Evolutionary conservation across 2,797 vertebrate genomes (phyloP), one percentile per base, ranked within the genome.

Genomic region (Luscinia megarhynchos): DNA sequence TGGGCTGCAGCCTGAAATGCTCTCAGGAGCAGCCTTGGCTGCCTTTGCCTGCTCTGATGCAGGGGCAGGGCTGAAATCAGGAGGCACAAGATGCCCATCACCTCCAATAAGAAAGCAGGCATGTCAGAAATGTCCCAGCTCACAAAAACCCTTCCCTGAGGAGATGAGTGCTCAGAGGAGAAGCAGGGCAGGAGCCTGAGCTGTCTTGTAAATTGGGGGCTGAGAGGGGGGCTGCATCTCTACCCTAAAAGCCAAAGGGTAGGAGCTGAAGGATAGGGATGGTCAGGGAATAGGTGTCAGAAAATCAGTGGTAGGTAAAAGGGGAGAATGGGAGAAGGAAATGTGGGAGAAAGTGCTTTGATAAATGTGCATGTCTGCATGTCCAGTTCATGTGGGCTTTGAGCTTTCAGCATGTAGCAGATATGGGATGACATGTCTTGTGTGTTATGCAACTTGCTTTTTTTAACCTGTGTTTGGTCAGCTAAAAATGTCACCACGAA

Each of bases 341-440:
- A 21, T 27, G 12, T 53, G 19, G 45, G 18, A 79, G 11, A 0
- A 2, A 69, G 27, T 12, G 41, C 32, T 68, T 57, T 64, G 68
- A 55, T 34, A 48, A 63, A 29, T 0, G 10, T n/a, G 29, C 32
- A 7, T 5, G 4, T 40, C 12, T 36, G 6, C 26, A 4, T 21
- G 32, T 19, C 32, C 26, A 34, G 36, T 41, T 58, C 30, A 6
- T 10, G 22, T 21, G 45, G 72, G n/a, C 70, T 89, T 63, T 10
- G 21, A 43, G 24, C n/a, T 51, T 87, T 78, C 54, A 78, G 30
- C 32, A 34, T 29, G 38, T 7, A 43, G 41, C 11, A 68, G 26
- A 14, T 38, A n/a, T 2, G 27, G 26, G 34, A 38, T 5, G 8
- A 9, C 16, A 12, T 4, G 23, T 54, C 46, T 76, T 1, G 0